Evolutionary conservation across 2,113 vertebrate genomes (phyloP), one percentile per base, ranked within the genome.

Genomic region (Cyanistes caeruleus): DNA sequence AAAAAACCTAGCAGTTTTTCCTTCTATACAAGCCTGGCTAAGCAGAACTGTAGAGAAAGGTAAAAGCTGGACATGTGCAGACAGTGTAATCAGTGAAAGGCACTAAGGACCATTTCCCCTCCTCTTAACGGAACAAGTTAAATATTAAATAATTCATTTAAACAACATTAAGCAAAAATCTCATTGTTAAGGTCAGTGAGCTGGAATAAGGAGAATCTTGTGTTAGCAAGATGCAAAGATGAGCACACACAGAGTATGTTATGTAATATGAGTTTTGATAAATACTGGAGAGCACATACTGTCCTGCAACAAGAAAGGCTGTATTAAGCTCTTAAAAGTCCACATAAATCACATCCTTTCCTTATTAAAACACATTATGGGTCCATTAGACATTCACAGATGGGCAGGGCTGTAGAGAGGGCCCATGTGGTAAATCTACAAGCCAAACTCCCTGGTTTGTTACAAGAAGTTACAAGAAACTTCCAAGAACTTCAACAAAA

Each of bases 51-150:
- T 31, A 74, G 77, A 67, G 89, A 56, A 87, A 58, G 84, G 73
- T 87, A 94, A 56, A 53, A 94, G 94, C 95, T 93, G 87, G 92
- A 95, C 75, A 55, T 18, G 74, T 79, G 94, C 91, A 89, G 93
- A 90, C 48, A 93, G 79, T 13, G 3, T 63, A 77, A 84, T 92
- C 96, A 92, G 74, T 94, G 84, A 97, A 98, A 98, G 98, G 97
- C 98, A 98, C 97, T 95, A 94, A 84, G 75, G 93, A 96, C 93
- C 60, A 78, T 74, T 93, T 85, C 69, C 62, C 79, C 56, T 94
- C 94, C 95, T 80, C 96, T 97, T 65, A 56, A 88, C 96, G 82
- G 91, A 92, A 75, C 49, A 75, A 96, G 84, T 81, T 72, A 95
- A 90, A 87, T n/a, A 88, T 2, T 4, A 95, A 92, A 44, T 15